Base-by-base conservation (phyloP, 2,797 vertebrate species). In the Thunnus albacares region DNA sequence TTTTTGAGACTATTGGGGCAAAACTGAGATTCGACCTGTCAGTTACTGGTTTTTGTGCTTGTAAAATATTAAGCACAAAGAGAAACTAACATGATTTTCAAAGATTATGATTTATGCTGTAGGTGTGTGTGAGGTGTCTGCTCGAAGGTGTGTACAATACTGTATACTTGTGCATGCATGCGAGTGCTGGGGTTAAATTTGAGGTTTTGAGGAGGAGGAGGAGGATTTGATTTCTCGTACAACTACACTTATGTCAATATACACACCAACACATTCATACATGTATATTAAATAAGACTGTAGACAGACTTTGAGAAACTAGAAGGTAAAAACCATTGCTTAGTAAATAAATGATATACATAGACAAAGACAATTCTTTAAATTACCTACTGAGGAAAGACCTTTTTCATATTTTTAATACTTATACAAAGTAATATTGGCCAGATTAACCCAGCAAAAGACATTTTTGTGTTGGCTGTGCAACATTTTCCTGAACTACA, bases 61-160 rank as follows among this genome's bases (percentile, higher is more conserved):
- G 5, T 45, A 38, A 57, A 62, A 75, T 65, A 52, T 62, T 66
- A 45, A 38, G 28, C 9, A 47, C n/a, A 20, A 6, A 59, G 35
- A n/a, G 22, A 78, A 55, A 63, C 10, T 18, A 35, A 56, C 2
- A 22, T 15, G 12, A 7, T 61, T 79, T 60, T 7, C 22, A 71
- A 52, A 24, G 33, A 57, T 20, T 24, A 14, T 30, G 51, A 49
- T 38, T 26, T 43, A 13, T 12, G 15, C 24, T 68, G 22, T 5
- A n/a, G 15, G 17, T 22, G n/a, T 6, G 14, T 70, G 4, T 49
- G 13, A 66, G 2, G 7, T 67, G 22, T 66, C 20, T 35, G 51
- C 51, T 15, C 18, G 2, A 55, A 68, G 63, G 13, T 24, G 26
- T 49, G 11, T 53, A 18, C 1, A 28, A 7, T 14, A 38, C n/a